Evolutionary conservation across 2,113 vertebrate genomes (phyloP), one percentile per base, ranked within the genome.

Genomic region (Barnardius zonarius): DNA sequence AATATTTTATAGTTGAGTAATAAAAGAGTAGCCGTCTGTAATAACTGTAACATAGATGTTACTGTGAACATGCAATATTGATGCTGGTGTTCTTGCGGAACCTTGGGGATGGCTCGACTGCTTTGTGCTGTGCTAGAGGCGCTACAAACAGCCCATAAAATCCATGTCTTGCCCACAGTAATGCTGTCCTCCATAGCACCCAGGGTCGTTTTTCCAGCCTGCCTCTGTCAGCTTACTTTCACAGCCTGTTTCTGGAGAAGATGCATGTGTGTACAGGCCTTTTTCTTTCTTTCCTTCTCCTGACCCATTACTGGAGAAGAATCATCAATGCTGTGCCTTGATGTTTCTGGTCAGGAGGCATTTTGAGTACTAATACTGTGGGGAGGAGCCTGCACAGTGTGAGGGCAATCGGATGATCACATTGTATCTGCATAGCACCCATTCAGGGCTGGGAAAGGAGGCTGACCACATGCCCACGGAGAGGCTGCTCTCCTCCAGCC

Each of bases 1-100:
- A 86, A 75, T 94, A 86, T 91, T 95, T 90, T 67, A 92, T 81
- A 95, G 64, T 15, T 75, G 55, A 82, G 44, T 61, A 84, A 83
- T 48, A 48, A 66, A 75, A 81, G 46, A 68, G 77, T 23, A 2
- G 43, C 6, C 10, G 74, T 64, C 35, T 61, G 24, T 73, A 73
- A 54, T 64, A 80, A 77, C 57, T 49, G 44, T 78, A 82, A 79
- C 10, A 3, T 52, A 69, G 74, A 44, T 89, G 74, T 89, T 79
- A 51, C 57, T 1, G 1, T 57, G 74, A 79, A 37, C 84, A 37
- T 24, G 3, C 57, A 57, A 23, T 91, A 84, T 52, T 89, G 74
- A 62, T 89, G 90, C 52, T 62, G 35, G 4, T 76, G 52, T 63
- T 95, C 77, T 24, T 76, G 83, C 31, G 64, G 55, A 94, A 5